These are phyloP conservation scores for Rhinoptilus africanus DNA, from an alignment of 2,113 vertebrate genomes.

Conservation along the genomic window DNA sequence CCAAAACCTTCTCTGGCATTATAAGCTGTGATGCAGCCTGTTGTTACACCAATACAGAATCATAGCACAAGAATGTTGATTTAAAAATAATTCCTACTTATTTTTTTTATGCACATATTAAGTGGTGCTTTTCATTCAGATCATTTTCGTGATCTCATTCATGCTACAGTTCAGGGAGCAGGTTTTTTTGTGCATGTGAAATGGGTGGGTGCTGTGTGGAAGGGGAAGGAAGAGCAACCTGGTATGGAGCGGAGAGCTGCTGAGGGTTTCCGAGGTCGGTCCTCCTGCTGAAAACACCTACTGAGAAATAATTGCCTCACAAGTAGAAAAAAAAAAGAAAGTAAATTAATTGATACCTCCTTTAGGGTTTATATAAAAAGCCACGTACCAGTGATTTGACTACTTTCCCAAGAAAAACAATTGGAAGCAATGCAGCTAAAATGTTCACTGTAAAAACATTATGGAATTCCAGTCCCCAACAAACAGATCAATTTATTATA, in stretches of 20 bases:
- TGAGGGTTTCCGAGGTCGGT: not conserved
- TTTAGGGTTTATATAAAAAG: not conserved
- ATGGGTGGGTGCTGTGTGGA: not conserved
- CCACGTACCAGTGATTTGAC: not conserved
- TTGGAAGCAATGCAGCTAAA: not conserved
- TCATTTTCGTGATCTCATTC: not conserved
- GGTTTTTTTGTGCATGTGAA: not conserved
- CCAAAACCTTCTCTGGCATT: not conserved
- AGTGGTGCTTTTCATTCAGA: not conserved
- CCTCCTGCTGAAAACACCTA: not conserved
- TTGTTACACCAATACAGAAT: fast-evolving
- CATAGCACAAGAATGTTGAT: not conserved
- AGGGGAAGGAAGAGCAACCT: not conserved
- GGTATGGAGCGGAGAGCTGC: not conserved
- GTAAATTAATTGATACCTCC: not conserved
- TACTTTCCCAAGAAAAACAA: not conserved
- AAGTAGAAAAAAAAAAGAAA: not conserved
- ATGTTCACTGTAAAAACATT: not conserved
- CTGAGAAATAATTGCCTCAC: not conserved
- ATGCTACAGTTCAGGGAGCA: not conserved
- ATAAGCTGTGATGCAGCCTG: not conserved
- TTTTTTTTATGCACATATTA: not conserved
- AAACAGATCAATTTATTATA: not conserved
- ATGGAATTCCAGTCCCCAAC: not conserved
- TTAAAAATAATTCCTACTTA: not conserved